Conservation (phyloP, 37 sponge, comb jelly and placozoan species). For the Sycon ciliatum region DNA sequence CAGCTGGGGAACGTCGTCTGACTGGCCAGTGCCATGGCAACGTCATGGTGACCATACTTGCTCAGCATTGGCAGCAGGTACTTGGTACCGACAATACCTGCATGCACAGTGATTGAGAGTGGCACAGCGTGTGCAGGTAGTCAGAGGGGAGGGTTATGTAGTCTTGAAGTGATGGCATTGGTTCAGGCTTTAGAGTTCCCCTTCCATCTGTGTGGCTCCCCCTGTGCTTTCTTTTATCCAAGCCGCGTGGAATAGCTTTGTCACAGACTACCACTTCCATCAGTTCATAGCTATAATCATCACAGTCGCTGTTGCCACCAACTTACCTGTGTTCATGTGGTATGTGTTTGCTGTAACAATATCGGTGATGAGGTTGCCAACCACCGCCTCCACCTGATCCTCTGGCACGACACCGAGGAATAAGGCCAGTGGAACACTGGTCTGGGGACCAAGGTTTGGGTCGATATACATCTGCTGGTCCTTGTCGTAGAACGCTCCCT, state of each 20-base stretch:
- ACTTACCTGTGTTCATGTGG: background rate
- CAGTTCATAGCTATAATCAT: too few species aligned
- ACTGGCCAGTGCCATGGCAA: background rate
- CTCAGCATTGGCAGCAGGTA: background rate
- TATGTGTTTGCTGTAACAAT: too few species aligned
- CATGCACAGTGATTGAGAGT: too few species aligned
- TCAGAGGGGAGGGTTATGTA: too few species aligned
- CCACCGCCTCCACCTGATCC: background rate
- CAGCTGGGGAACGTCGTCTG: slow-evolving; percentile 5
- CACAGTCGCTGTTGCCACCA: too few species aligned
- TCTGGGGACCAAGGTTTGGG: background rate
- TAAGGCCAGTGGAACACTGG: background rate
- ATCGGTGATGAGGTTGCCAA: background rate
- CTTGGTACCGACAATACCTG: slow-evolving; percentile 16
- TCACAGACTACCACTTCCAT: too few species aligned
- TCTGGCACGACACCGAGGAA: slow-evolving; percentile 1
- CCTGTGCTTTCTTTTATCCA: too few species aligned
- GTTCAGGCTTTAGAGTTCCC: too few species aligned
- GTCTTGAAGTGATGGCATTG: too few species aligned
- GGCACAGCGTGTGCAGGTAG: too few species aligned
- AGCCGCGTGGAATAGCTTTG: too few species aligned
- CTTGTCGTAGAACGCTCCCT: background rate
- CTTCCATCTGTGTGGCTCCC: too few species aligned
- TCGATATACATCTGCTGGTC: background rate
- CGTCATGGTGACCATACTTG: background rate